Evolutionary conservation across 2,888 invertebrate species (phyloP).

Genomic region (Merodon equestris): DNA sequence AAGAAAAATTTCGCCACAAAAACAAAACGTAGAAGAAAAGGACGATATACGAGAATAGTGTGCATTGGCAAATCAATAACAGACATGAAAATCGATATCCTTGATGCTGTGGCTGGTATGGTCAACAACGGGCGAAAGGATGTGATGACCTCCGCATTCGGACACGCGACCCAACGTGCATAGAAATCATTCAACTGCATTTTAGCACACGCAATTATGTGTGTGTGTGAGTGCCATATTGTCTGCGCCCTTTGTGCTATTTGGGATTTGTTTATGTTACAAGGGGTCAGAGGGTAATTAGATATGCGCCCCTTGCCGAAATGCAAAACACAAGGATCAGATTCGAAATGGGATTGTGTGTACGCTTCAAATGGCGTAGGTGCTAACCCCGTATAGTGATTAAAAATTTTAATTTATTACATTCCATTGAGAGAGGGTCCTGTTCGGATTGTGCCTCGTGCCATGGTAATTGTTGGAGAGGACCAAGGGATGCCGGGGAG

Average conservation of each 20-base stretch:
- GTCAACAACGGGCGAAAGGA: slow-evolving; percentile 10
- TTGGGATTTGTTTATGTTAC: slow-evolving; percentile 39
- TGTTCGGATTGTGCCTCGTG: slow-evolving; percentile 47
- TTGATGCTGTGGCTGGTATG: slow-evolving; percentile 47
- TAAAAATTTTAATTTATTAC: slow-evolving; percentile 65
- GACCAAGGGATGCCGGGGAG: no score
- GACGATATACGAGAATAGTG: slow-evolving; percentile 2
- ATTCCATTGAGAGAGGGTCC: slow-evolving; percentile 24
- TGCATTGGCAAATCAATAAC: slow-evolving; percentile 59
- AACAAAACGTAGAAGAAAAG: no score
- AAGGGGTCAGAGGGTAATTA: slow-evolving; percentile 65
- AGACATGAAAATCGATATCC: slow-evolving; percentile 66
- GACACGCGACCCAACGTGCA: slow-evolving; percentile 52
- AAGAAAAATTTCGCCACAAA: slow-evolving; percentile 63
- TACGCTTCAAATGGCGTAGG: no score
- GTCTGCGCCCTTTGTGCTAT: neutral
- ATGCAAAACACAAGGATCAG: slow-evolving; percentile 57
- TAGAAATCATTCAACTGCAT: slow-evolving; percentile 49
- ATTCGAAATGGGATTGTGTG: slow-evolving; percentile 27
- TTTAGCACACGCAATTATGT: slow-evolving; percentile 4
- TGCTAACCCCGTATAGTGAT: slow-evolving; percentile 33
- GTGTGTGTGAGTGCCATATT: neutral
- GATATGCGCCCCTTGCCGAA: slow-evolving; percentile 59
- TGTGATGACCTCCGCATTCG: slow-evolving; percentile 39
- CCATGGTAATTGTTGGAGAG: slow-evolving; percentile 7